Base-by-base conservation (phyloP, 1,140 invertebrate genomes). In the Pogonus chalceus region DNA sequence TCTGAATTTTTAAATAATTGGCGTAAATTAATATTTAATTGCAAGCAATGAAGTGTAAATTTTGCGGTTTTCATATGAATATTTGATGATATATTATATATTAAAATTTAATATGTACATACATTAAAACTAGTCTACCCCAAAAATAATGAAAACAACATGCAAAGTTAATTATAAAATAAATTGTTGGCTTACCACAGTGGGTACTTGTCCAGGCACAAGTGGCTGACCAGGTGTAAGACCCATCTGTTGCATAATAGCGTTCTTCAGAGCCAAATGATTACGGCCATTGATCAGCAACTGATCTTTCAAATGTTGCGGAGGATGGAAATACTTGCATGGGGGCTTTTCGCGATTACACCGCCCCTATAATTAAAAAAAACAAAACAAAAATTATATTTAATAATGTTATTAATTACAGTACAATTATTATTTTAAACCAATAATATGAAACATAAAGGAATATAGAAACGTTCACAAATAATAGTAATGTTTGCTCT, bases 251-350 rank as follows among this genome's bases (percentile, higher is more conserved):
- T 94, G 91, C 84, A 95, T 90, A 60, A 96, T 79, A 55, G 91
- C 91, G 76, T 95, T 95, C 77, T 97, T 97, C 69, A 99, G 76
- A 58, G 96, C 95, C 73, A 99, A 80, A 79, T 99, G 96, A 79
- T 99, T 98, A 65, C 95, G 83, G 55, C 97, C 97, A 78, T 99
- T 99, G 81, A 99, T 97, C 70, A 99, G 79, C 68, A 99, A 81
- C 79, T 99, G 96, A 78, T 99, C 96, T 80, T 98, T 97, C 60
- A 99, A 81, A 75, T 99, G 97, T 72, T 98, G 95, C 60, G 97
- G 96, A 58, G 95, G 96, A 79, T 99, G 96, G 76, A 99, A 96
- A 78, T 99, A 99, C 82, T 99, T 99, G 89, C 97, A 99, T 62
- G 96, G 96, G 58, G 96, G 96, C 72, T 99, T 98, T 76, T 99